Base-by-base conservation (phyloP, 2,797 vertebrate species). In the Macroramphosus scolopax region DNA sequence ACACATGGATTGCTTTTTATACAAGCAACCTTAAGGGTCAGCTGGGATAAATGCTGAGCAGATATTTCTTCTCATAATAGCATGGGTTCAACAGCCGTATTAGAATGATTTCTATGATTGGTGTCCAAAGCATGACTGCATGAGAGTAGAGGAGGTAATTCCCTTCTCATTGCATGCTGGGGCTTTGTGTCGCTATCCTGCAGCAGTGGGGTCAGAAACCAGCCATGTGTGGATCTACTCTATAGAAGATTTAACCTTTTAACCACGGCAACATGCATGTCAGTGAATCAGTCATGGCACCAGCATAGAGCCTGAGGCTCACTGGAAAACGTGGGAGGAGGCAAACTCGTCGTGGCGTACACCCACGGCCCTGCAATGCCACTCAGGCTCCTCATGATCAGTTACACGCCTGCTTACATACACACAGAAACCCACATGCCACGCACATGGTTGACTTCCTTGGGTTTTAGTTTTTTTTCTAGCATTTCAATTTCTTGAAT, bases 231-330 rank as follows among this genome's bases (percentile, higher is more conserved):
- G 28, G 15, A 29, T 41, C 16, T 17, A 28, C 22, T 15, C 5
- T 52, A 12, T 22, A 25, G 63, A 46, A 15, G 33, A 41, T 70
- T 75, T 69, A 65, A 72, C 60, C 68, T 68, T 60, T 65, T 53
- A 63, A 35, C 48, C 49, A 29, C 42, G 49, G 51, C 33, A 40
- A 40, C 46, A 39, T 37, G 25, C 61, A 14, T 51, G 48, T 57
- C 56, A 65, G 26, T 16, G 26, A 20, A 55, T 67, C 55, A 46
- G 22, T 31, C 44, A 17, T 45, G 17, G 24, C 47, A 50, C 56
- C 53, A 52, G 22, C 29, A 40, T 64, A 11, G 1, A 5, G 59
- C 72, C 53, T 26, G 1, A 22, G 69, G 72, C 50, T 5, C n/a
- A 2, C 18, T 15, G 18, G 14, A 35, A 59, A 44, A 39, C 53